A percentile compares a stretch with the other conserved stretches of the same genome.
These are phyloP conservation scores for Stegophylla sp. DNA, from an alignment of 2,888 invertebrate species.

Conservation along the genomic window DNA sequence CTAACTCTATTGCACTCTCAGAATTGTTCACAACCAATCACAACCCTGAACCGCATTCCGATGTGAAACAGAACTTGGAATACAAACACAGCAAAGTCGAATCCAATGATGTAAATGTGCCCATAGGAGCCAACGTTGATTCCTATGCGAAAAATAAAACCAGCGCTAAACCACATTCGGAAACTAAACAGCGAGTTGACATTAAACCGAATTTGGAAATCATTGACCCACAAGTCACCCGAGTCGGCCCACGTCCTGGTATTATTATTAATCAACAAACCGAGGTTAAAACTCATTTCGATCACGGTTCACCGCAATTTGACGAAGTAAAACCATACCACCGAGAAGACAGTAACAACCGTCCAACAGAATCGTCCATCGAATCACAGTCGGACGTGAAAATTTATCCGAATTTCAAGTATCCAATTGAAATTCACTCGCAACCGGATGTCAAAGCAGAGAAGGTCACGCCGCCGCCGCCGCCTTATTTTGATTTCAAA, in stretches of 20 bases:
- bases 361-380: conserved; percentile 16
- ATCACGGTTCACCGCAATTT: not conserved
- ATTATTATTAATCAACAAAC: not conserved
- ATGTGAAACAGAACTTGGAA: no score
- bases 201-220: no score
- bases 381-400: conserved; percentile 7
- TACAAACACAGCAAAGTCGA: no score
- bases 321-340: not conserved
- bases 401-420: not conserved
- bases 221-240: not conserved
- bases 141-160: no score
- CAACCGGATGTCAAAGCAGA: not conserved
- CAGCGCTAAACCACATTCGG: no score
- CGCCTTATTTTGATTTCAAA: not conserved
- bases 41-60: no score
- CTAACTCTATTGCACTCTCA: no score
- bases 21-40: not conserved
- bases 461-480: not conserved
- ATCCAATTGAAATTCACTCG: not conserved
- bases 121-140: no score
- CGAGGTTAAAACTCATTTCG: conserved; percentile 3
- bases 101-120: no score
- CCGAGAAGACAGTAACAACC: not conserved
- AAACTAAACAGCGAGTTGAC: no score
- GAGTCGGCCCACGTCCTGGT: no score